Base-by-base conservation (phyloP, 2,888 invertebrate species). In the Drosophila acutilabella region DNA sequence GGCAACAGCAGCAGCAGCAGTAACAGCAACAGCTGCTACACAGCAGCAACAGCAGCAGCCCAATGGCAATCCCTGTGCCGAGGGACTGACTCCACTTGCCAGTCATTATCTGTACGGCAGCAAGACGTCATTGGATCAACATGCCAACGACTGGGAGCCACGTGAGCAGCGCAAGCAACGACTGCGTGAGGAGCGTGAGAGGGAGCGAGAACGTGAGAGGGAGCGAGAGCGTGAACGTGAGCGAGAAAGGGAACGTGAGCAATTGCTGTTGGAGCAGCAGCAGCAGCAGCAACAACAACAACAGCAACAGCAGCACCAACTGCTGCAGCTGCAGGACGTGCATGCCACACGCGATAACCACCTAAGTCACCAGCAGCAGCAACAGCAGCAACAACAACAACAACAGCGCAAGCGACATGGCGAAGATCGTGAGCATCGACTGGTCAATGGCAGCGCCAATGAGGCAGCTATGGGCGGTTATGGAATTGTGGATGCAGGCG, bases 381-480 rank as follows among this genome's bases (percentile, higher is more conserved):
- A 68, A 7, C 69, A 79, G 18, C 79, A 74, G 10, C 70, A 66
- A 4, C 74, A 14, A 5, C 69, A 62, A 11, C 73, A 68, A 2
- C 68, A 79, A 38, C 78, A 78, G 23, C 80, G 80, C 16, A 78
- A 74, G 33, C 68, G 74, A 8, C 69, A 78, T 5, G 71, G 23
- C 56, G 76, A 81, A 14, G 83, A 96, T 95, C 18, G 96, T 96
- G 91, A 96, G 96, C 52, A 96, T 97, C 81, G 97, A 96, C 56
- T 97, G 56, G 52, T 83, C 41, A 80, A 78, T 26, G 86, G 74
- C 33, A 68, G 51, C 23, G 48, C 54, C 48, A 76, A 58, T 61
- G 76, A 79, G 41, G 40, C 67, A n/a, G 11, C 66, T 7, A 20
- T 67, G 18, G 57, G 42, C 7, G 30, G 42, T n/a, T 80, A 78